Percentiles rank a stretch among this genome's conserved stretches.
Conservation (phyloP, 53 echinoderm and acorn worm genomes). For the Pentamera pediparva region DNA sequence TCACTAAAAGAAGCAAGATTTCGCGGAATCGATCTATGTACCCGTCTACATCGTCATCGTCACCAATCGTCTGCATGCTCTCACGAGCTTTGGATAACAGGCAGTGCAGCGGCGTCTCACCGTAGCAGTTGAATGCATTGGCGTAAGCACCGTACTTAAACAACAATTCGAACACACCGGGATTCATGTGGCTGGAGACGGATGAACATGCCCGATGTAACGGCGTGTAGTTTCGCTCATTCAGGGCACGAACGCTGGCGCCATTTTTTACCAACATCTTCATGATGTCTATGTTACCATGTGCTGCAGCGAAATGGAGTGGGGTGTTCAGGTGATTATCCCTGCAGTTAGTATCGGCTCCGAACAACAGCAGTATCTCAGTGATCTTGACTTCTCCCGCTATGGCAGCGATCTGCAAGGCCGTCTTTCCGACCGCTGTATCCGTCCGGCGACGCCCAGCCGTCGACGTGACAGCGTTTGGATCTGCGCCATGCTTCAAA, state of each 20-base stretch:
- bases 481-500: slow-evolving; percentile 54
- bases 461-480: slow-evolving; percentile 34
- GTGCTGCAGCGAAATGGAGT: slow-evolving; percentile 71
- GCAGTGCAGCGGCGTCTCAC: slow-evolving; percentile 55
- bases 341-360: slow-evolving; percentile 65
- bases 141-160: slow-evolving; percentile 53
- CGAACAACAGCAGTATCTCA: slow-evolving; percentile 53
- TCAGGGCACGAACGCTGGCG: slow-evolving; percentile 54
- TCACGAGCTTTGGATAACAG: slow-evolving; percentile 36
- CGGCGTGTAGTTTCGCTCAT: slow-evolving; percentile 61
- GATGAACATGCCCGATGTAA: slow-evolving; percentile 74
- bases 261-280: slow-evolving; percentile 56
- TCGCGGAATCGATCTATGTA: background rate
- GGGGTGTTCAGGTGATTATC: slow-evolving; percentile 73
- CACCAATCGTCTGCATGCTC: background rate
- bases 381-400: slow-evolving; percentile 51
- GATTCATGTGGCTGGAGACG: slow-evolving; percentile 14
- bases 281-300: slow-evolving; percentile 57
- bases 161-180: slow-evolving; percentile 44
- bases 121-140: slow-evolving; percentile 42
- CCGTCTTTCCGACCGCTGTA: slow-evolving; percentile 41
- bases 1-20: slow-evolving; percentile 19
- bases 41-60: background rate
- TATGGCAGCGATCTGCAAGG: slow-evolving; percentile 62
- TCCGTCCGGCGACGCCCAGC: slow-evolving; percentile 8